Evolutionary conservation across 2,888 invertebrate species (phyloP).

Genomic region (Campopleginae sp.): DNA sequence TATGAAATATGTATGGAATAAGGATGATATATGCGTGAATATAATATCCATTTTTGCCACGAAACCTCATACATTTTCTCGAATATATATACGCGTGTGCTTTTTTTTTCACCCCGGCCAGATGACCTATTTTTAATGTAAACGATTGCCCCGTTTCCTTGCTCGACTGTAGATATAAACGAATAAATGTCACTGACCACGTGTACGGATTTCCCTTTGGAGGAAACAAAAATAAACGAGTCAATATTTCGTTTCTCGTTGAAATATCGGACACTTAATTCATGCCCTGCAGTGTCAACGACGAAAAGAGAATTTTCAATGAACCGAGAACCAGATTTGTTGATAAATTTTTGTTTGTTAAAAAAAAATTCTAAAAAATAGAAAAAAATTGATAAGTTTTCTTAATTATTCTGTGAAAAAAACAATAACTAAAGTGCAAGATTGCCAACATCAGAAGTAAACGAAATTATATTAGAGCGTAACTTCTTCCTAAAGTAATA

Average conservation of each 20-base stretch:
- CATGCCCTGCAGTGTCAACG: background rate
- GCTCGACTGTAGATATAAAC: background rate
- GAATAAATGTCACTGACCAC: background rate
- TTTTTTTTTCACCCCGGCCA: slow-evolving; percentile 18
- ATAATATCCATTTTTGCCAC: slow-evolving; percentile 2
- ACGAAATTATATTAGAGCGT: slow-evolving; percentile 44
- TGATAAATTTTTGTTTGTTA: background rate
- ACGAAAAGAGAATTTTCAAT: background rate
- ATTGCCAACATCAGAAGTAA: slow-evolving; percentile 32
- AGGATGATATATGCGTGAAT: slow-evolving; percentile 10
- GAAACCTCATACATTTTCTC: slow-evolving; percentile 17
- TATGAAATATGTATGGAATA: slow-evolving; percentile 13
- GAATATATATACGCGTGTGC: slow-evolving; percentile 3
- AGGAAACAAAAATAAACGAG: background rate
- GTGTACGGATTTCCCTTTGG: background rate
- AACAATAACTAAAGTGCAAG: background rate
- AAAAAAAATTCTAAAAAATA: background rate
- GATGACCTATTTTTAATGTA: slow-evolving; percentile 10
- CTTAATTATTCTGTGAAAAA: slow-evolving; percentile 11
- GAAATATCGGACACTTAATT: background rate
- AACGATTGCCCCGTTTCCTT: slow-evolving; percentile 5
- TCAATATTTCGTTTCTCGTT: background rate
- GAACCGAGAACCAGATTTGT: background rate
- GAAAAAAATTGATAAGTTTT: slow-evolving; percentile 18
- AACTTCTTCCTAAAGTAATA: slow-evolving; percentile 58